phyloP scores from a whole-genome alignment of 2,113 vertebrate species.

The Chamaetylas fuelleborni region DNA sequence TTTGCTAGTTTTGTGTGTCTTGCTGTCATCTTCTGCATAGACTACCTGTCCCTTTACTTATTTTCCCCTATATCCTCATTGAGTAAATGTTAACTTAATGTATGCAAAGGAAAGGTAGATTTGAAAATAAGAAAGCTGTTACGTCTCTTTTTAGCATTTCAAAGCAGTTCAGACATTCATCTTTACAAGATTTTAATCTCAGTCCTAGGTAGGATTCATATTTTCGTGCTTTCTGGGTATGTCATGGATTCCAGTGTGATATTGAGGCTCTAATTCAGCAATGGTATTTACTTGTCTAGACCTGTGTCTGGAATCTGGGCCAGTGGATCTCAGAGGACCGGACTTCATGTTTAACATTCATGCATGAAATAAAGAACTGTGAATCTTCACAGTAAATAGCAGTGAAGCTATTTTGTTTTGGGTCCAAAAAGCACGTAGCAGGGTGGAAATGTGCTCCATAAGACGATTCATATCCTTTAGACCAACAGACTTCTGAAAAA shows the following conservation, averaged over 20 bases:
- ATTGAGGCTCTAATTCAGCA: neutral
- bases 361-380: neutral
- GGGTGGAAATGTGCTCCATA: neutral
- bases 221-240: neutral
- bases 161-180: neutral
- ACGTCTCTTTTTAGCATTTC: neutral
- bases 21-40: neutral
- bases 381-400: neutral
- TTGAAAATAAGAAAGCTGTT: slow-evolving; percentile 21
- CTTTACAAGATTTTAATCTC: neutral
- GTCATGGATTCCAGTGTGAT: neutral
- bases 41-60: neutral
- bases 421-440: neutral
- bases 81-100: neutral
- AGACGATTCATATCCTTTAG: neutral
- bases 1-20: neutral
- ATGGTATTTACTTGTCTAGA: neutral
- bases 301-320: neutral
- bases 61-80: neutral
- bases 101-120: neutral
- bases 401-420: neutral
- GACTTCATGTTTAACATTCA: neutral
- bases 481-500: neutral
- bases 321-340: neutral
- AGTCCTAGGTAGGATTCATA: neutral